Conservation (phyloP, 2,797 vertebrate species). For the Eidolon dupreanum region DNA sequence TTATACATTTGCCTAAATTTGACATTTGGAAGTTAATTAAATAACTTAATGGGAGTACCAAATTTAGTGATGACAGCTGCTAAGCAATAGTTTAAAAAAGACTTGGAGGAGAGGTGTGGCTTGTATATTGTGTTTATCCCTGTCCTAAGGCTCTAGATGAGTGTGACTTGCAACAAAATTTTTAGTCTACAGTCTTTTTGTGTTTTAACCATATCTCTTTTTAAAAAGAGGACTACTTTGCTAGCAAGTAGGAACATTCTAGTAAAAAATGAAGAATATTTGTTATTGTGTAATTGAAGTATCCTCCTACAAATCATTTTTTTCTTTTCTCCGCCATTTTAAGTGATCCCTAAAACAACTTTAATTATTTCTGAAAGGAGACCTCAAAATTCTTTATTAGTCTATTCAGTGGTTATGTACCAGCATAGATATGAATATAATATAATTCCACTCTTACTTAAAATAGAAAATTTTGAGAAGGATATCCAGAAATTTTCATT, state of each 20-base stretch:
- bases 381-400: neutral
- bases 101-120: neutral
- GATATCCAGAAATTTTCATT: neutral
- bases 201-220: neutral
- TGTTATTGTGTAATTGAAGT: neutral
- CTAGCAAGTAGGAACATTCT: conserved; percentile 11
- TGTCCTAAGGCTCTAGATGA: neutral
- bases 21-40: neutral
- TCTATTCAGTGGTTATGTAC: neutral
- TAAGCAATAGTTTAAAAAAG: neutral
- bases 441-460: neutral
- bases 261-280: neutral
- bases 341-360: conserved; percentile 8
- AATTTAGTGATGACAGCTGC: neutral
- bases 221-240: neutral
- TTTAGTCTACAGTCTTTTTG: neutral
- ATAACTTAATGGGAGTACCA: neutral
- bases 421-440: neutral
- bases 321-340: neutral
- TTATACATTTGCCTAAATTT: neutral
- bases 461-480: conserved; percentile 16
- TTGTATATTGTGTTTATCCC: neutral
- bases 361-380: conserved; percentile 9
- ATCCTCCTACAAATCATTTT: neutral
- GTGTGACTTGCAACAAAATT: neutral